Evolutionary conservation across 2,888 invertebrate species (phyloP), one percentile per base, ranked within the genome.

Genomic region (Shargacucullia verbasci): DNA sequence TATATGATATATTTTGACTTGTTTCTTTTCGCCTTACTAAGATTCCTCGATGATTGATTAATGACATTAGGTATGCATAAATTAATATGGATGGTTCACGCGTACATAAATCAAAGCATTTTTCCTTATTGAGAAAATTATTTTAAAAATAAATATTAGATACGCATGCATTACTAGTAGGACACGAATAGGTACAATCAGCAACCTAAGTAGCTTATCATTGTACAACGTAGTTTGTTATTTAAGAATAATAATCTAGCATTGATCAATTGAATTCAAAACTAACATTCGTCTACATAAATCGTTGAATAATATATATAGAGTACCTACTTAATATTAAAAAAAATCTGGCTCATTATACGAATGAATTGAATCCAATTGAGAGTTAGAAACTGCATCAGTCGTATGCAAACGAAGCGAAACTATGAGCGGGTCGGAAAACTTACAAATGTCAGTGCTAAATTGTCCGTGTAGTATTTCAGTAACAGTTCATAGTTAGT

Each of bases 21-120:
- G 52, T 63, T 61, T 55, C 37, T 38, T 61, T 56, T 41, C 31
- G 44, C 43, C 35, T 53, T 34, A 35, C 43, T 63, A 41, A 35
- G 34, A 35, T 53, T 49, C 53, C 35, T 38, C 56, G 57, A 74
- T 70, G 57, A 74, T 59, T 74, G 75, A 74, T 73, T 50, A 54
- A 59, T 56, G 55, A 53, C 41, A 40, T 59, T 44, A 50, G n/a
- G n/a, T n/a, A n/a, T n/a, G n/a, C n/a, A n/a, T 20, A 55, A 40
- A 52, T 63, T 59, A n/a, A n/a, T 53, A 73, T 69, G 12, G 14
- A 29, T 35, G 13, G 35, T 43, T 59, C 38, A 14, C 20, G 11
- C 20, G 54, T 38, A 39, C 27, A 57, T 61, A 50, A 54, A 70
- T 65, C 60, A 47, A 38, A 20, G 37, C 34, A 45, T 20, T 56